Evolutionary conservation across 2,888 invertebrate species (phyloP), one percentile per base, ranked within the genome.

Genomic region (Eupithecia abbreviata): DNA sequence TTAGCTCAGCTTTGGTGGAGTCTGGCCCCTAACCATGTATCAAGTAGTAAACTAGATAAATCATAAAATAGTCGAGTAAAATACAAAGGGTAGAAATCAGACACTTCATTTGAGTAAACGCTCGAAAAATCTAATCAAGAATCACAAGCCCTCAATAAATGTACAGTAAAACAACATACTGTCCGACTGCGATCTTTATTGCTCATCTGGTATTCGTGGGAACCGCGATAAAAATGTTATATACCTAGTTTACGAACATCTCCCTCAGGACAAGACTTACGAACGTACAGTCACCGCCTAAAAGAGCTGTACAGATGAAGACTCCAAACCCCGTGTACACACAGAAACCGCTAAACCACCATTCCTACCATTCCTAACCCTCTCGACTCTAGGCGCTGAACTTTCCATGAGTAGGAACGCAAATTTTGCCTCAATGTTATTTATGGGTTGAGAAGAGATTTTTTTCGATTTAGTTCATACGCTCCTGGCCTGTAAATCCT

Each of bases 171-270:
- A 66, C 41, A 67, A 4, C 51, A 78, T 70, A 73, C 73, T 74
- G 69, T 69, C 69, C 49, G 71, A 55, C 65, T 41, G 68, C 75
- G 72, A 75, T 71, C 75, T 73, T 30, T 45, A 68, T 43, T 47
- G 69, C 62, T 30, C 30, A 30, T 62, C 62, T 49, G 41, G 45
- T 76, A 78, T 74, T 76, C 76, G 78, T 78, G 76, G 69, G 78
- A 78, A 78, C 72, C 68, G 72, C 69, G 66, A 74, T 76, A 78
- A 78, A 72, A 76, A 45, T 9, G 45, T 68, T n/a, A 68, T 68
- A 18, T 43, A 43, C 42, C 10, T 58, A 71, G 65, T 74, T 74
- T 75, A 78, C 70, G 67, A 68, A 71, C 67, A 68, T 68, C 75
- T 74, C 74, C 78, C 68, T 66, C n/a, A 69, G 78, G 76, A 58